Base-by-base conservation (phyloP, 2,113 vertebrate species). In the Platichthys flesus region DNA sequence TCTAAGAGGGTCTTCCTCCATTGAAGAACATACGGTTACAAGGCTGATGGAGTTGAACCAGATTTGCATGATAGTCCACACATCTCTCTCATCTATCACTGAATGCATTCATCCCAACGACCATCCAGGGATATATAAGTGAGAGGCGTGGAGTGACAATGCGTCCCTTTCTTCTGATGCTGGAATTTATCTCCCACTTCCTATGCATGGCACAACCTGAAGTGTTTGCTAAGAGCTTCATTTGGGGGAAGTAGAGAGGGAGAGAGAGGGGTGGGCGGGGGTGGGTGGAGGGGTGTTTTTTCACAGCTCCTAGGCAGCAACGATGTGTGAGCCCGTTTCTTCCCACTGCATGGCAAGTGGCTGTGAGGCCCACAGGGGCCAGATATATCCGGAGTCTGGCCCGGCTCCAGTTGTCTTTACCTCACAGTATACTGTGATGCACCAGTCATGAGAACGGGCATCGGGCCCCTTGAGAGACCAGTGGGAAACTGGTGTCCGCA, bases 281-380 rank as follows among this genome's bases (percentile, higher is more conserved):
- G 42, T 14, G 21, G 63, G 21, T 59, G 20, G 52, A 61, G 74
- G 74, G 62, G 73, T 18, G 62, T 54, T 75, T 78, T 84, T 85
- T 83, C 72, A 71, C 78, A 90, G 85, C 85, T 91, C 81, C 80
- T 55, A 91, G 71, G 88, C 83, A 88, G 83, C 47, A 68, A 85
- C 67, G 88, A 85, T 90, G 88, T 88, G 85, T 87, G 88, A 89
- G 86, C 62, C 82, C 69, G 71, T 90, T 85, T 92, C 81, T 90
- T 92, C 88, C 87, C 92, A 92, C 89, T 93, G 87, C 90, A 93
- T 89, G 85, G 84, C 85, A 92, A 92, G 91, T 91, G 86, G 73
- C 45, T 79, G 78, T 77, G 87, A 88, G 92, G 90, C 87, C 79
- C 84, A 42, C 12, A 20, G 58, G 84, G 85, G 89, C 76, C 68